Conservation (phyloP, 2,797 vertebrate genomes). For the Dermochelys coriacea region DNA sequence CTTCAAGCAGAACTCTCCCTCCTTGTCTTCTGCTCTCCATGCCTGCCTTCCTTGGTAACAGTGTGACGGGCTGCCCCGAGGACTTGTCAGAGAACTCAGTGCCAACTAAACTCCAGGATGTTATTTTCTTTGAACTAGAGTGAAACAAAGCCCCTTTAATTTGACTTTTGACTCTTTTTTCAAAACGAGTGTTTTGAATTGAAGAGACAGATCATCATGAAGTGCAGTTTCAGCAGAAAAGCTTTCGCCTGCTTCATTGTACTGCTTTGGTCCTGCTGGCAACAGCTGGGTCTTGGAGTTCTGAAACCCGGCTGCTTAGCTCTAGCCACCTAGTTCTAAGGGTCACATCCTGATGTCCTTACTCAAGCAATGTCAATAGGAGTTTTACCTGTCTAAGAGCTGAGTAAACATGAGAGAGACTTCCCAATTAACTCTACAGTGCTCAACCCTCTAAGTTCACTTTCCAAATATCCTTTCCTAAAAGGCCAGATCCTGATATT, state of each 20-base stretch:
- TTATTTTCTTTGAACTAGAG: slow-evolving; percentile 45
- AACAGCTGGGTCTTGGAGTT: neutral
- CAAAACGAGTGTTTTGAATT: slow-evolving; percentile 30
- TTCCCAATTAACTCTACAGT: neutral
- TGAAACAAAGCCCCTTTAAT: slow-evolving; percentile 12
- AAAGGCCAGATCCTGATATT: neutral
- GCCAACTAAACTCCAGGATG: slow-evolving; percentile 59
- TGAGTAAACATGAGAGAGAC: slow-evolving; percentile 31
- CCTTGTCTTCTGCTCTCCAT: neutral
- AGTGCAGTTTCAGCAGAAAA: neutral
- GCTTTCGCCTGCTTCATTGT: slow-evolving; percentile 12
- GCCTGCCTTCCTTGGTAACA: slow-evolving; percentile 26
- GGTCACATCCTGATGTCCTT: slow-evolving; percentile 24
- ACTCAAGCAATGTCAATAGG: slow-evolving; percentile 27
- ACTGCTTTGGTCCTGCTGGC: neutral
- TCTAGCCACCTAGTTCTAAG: slow-evolving; percentile 48
- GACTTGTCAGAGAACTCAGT: neutral
- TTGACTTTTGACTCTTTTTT: slow-evolving; percentile 11
- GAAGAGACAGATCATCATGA: slow-evolving; percentile 23
- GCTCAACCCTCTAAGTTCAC: neutral
- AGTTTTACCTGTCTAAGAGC: slow-evolving; percentile 38
- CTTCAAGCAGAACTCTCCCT: neutral
- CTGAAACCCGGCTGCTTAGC: neutral
- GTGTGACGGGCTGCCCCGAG: slow-evolving; percentile 17
- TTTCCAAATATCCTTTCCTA: neutral